phyloP scores from a whole-genome alignment of 2,113 vertebrate species.

The Saguinus midas region DNA sequence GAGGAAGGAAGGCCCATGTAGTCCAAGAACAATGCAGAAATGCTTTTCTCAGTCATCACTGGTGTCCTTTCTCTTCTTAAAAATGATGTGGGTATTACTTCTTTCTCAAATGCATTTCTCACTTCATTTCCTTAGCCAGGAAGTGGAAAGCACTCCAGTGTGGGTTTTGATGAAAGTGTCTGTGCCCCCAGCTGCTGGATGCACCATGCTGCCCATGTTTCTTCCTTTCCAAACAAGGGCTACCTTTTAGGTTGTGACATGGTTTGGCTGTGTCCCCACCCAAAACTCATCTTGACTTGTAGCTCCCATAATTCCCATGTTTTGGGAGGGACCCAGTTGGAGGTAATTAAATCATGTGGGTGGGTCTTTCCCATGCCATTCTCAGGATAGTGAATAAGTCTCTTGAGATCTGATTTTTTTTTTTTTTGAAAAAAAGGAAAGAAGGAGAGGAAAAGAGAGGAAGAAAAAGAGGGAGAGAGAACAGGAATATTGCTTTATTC shows the following conservation, averaged over 20 bases:
- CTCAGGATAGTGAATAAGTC: too few species aligned
- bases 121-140: not conserved
- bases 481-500: too few species aligned
- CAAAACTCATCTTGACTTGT: too few species aligned
- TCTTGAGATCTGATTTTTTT: too few species aligned
- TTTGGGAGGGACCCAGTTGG: too few species aligned
- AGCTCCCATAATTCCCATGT: too few species aligned
- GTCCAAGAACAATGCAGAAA: not conserved
- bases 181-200: not conserved
- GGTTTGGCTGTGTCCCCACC: too few species aligned
- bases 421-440: too few species aligned
- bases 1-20: not conserved
- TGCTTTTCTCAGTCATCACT: not conserved
- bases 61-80: not conserved
- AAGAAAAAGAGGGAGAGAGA: too few species aligned
- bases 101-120: not conserved
- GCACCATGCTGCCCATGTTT: rapidly evolving
- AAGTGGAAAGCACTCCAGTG: not conserved
- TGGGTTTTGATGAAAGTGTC: not conserved
- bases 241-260: not conserved
- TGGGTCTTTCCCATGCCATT: too few species aligned
- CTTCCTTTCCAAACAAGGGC: not conserved
- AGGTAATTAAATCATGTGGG: too few species aligned
- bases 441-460: too few species aligned
- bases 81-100: not conserved